Base-by-base conservation (phyloP, 2,113 vertebrate species). In the Isurus oxyrinchus region DNA sequence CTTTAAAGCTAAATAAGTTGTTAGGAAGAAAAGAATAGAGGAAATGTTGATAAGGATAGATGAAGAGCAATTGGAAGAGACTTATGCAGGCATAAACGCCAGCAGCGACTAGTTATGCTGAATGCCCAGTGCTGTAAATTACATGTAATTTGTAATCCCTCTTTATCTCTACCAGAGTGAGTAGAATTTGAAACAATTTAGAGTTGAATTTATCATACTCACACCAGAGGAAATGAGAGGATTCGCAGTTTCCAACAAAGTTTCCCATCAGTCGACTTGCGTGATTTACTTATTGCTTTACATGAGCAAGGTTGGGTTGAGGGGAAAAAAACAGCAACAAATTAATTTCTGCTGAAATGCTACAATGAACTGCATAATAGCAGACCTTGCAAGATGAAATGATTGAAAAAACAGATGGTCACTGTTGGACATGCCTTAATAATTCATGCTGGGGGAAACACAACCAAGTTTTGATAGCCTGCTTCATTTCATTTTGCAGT, bases 401-500 rank as follows among this genome's bases (percentile, higher is more conserved):
- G 44, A 55, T 6, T 40, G 25, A 69, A 21, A 91, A 66, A 66
- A 67, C 96, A 91, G 59, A 88, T 53, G 84, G 96, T 44, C 84
- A 90, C 8, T 49, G 44, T 16, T 25, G 49, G 49, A 55, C 44
- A 49, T 19, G 40, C 4, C 59, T 53, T 96, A 88, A 96, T 96
- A 27, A 88, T 69, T 95, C 44, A 23, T 53, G 44, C 25, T 76
- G 67, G 13, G 94, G 53, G 13, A 35, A 53, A 57, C 35, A 76
- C 3, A 94, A 72, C 8, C 5, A 95, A 31, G 49, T 31, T 72
- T 95, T 72, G 44, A 49, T 95, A 53, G 31, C 66, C 40, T 66
- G 93, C 49, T 69, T 95, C 25, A 72, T 95, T 72, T 95, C 66
- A 95, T 95, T 95, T 95, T 93, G 57, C 57, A 91, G 88, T 59